Evolutionary conservation across 2,888 invertebrate species (phyloP), one percentile per base, ranked within the genome.

Genomic region (Tachina fera): DNA sequence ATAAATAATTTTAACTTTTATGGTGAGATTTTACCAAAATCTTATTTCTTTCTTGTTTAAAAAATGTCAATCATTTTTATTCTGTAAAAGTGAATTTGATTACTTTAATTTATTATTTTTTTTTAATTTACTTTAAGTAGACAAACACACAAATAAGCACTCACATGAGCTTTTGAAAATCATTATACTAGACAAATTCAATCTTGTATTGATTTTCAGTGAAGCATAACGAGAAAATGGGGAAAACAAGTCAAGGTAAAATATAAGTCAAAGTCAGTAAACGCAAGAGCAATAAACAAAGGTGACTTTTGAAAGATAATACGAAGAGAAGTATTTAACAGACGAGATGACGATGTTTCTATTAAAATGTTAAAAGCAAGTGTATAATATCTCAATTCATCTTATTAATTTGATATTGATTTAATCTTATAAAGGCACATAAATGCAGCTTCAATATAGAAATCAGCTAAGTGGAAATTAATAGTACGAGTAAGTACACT

Each of bases 51-150:
- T 74, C 47, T 53, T 68, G 22, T 78, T 78, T 61, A 68, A 74
- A 47, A 70, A 74, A 83, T 56, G 83, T 78, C 83, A 83, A 83
- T 78, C 68, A 74, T 63, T 60, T 77, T 67, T 22, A 51, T 72
- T 71, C 70, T 58, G 58, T 61, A 1, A 45, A 19, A 19, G 14
- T 31, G 41, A 51, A 60, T 70, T 47, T 9, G 9, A 14, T 53
- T 9, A 9, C 13, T 53, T 16, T 68, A 16, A 41, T 47, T 47
- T 14, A 2, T 61, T 61, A 41, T 47, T 47, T 14, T 5, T 61
- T 61, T 43, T 43, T 11, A 43, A 43, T 16, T 43, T 61, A 61
- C 6, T 61, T n/a, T 1, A 19, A 61, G 2, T 14, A 43, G 10
- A 31, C 8, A 41, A 61, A 22, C 49, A 22, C 49, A 47, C n/a